phyloP scores from a whole-genome alignment of 2,113 vertebrate species.

The Pao palembangensis region DNA sequence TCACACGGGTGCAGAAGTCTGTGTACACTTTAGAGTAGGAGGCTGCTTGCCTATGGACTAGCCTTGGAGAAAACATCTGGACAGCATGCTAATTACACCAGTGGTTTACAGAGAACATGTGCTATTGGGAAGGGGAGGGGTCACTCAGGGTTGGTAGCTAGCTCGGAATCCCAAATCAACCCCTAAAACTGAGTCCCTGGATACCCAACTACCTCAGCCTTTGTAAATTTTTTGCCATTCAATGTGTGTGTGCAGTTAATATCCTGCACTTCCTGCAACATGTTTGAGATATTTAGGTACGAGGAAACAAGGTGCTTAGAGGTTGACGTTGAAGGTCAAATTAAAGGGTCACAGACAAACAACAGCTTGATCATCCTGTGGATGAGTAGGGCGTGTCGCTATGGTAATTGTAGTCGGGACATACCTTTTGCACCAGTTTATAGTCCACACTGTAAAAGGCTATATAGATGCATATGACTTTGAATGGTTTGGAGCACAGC shows the following conservation, averaged over 20 bases:
- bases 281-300: constrained; percentile 35
- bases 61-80: constrained; percentile 74
- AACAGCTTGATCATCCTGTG: constrained; percentile 80
- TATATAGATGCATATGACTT: constrained; percentile 99
- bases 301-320: constrained; percentile 37
- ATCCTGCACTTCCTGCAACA: constrained; percentile 7
- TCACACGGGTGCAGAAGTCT: constrained; percentile 32
- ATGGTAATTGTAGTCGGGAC: constrained; percentile 98
- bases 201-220: constrained; percentile 39
- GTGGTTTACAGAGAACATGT: constrained; percentile 54
- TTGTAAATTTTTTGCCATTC: no score
- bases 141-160: constrained; percentile 35
- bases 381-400: constrained; percentile 96
- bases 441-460: constrained; percentile 99
- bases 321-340: constrained; percentile 36
- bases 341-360: constrained; percentile 17
- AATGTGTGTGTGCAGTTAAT: constrained; percentile 4
- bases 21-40: constrained; percentile 25
- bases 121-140: constrained; percentile 45
- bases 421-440: constrained; percentile 99
- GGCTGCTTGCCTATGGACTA: constrained; percentile 50
- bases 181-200: constrained; percentile 43
- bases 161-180: constrained; percentile 41
- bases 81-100: constrained; percentile 63
- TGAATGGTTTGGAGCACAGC: constrained; percentile 98